Percentiles rank a stretch among this genome's conserved stretches.
Evolutionary conservation across 2,113 vertebrate genomes (phyloP).

Genomic region (Mesocricetus auratus): DNA sequence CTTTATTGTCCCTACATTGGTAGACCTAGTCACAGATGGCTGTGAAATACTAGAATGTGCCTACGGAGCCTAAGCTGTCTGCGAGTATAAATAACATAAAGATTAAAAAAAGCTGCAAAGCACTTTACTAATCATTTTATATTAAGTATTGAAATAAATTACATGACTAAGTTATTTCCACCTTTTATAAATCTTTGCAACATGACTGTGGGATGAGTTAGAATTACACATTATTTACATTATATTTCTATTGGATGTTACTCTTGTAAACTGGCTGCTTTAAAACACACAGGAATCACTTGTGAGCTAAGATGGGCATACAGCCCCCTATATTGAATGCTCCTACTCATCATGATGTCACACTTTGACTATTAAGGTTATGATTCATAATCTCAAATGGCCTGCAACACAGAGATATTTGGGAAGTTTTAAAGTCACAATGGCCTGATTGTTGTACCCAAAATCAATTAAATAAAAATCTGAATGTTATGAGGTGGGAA

Average conservation of each 20-base stretch:
- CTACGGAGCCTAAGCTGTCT: background rate
- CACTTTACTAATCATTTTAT: slow-evolving; percentile 5
- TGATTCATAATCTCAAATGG: background rate
- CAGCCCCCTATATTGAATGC: background rate
- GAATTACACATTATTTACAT: background rate
- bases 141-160: slow-evolving; percentile 8
- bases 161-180: slow-evolving; percentile 34
- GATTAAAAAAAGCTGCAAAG: background rate
- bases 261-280: background rate
- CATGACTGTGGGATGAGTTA: background rate
- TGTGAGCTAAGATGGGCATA: background rate
- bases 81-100: background rate
- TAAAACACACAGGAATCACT: background rate
- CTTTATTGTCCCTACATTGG: background rate
- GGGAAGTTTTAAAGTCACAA: slow-evolving; percentile 17
- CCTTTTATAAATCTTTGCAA: background rate
- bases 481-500: background rate
- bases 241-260: slow-evolving; percentile 8
- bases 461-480: slow-evolving; percentile 41
- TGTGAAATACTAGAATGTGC: background rate
- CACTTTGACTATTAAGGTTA: background rate
- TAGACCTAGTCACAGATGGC: background rate
- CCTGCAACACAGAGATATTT: background rate
- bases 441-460: background rate
- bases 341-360: background rate